Base-by-base conservation (phyloP, 2,797 vertebrate genomes). In the Danio tinwini region DNA sequence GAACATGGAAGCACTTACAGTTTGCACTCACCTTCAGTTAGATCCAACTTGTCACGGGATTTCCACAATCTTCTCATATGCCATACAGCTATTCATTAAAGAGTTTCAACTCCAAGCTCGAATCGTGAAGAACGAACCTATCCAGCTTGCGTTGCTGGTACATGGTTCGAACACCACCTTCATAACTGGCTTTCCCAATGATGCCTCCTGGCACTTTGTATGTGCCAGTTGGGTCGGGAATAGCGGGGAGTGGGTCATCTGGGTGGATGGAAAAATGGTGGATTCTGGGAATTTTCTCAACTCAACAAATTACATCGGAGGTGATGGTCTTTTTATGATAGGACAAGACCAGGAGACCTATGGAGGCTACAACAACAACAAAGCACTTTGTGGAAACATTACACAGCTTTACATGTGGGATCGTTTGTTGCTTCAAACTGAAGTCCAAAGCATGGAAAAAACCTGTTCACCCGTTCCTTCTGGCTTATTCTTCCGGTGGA, bases 391-490 rank as follows among this genome's bases (percentile, higher is more conserved):
- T 21, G 93, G 93, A 49, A 94, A 88, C 78, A 88, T 94, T 84
- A 93, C 93, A 4, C 89, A 94, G 74, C 88, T 94, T 55, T 87
- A 94, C 90, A 88, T 95, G 86, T 95, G 93, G 93, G 87, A 94
- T 82, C 87, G 90, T 44, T 89, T 87, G 53, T 85, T 95, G 84
- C 86, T 85, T 70, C 77, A 65, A 86, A 82, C 76, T 0, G 90
- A 94, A 90, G 92, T 94, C 71, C 14, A 40, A 84, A 76, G 84
- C 74, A 91, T 94, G 92, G 92, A 91, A 90, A 93, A 89, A 72
- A 47, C 87, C 68, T 94, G 93, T 77, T 90, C 87, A 85, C 86
- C 88, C 55, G 14, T 88, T 89, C 82, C 89, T 45, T 82, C 87
- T 52, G 93, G 93, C 86, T 89, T 93, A 85, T 75, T 91, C 85